A percentile compares a stretch with the other conserved stretches of the same genome.
These are phyloP conservation scores for Andrena marginata DNA, from an alignment of 2,888 invertebrate genomes.

Conservation along the genomic window DNA sequence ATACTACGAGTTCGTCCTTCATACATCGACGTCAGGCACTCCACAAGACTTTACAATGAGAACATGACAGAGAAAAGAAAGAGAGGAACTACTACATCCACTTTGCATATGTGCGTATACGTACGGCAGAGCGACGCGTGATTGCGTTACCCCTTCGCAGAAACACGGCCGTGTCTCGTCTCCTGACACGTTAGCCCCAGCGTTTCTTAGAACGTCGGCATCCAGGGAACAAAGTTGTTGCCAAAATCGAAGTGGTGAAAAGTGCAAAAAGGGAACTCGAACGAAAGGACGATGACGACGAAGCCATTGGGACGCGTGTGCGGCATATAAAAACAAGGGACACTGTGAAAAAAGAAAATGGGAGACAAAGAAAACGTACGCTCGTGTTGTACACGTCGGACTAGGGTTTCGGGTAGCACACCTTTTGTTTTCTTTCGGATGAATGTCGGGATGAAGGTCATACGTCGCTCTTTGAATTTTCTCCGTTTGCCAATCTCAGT, in stretches of 20 bases:
- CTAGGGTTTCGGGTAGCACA: conserved; percentile 21
- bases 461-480: conserved; percentile 59
- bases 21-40: conserved; percentile 66
- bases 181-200: conserved; percentile 31
- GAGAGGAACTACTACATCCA: conserved; percentile 15
- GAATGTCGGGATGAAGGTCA: conserved; percentile 32
- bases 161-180: conserved; percentile 41
- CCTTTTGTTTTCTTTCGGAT: conserved; percentile 40
- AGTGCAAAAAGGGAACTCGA: conserved; percentile 41
- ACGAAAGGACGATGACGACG: conserved; percentile 27
- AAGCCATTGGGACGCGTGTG: conserved; percentile 33
- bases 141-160: conserved; percentile 26
- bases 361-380: not conserved
- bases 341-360: conserved; percentile 31
- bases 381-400: conserved; percentile 6
- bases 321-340: conserved; percentile 23
- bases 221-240: conserved; percentile 54
- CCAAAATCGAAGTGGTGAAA: conserved; percentile 50
- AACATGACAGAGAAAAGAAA: conserved; percentile 26
- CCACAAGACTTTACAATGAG: conserved; percentile 62
- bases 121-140: conserved; percentile 60
- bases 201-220: conserved; percentile 47
- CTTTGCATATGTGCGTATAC: conserved; percentile 38
- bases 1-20: conserved; percentile 69
- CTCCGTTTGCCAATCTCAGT: conserved; percentile 61